Evolutionary conservation across 2,888 invertebrate species (phyloP).

Genomic region (Calameuta filiformis): DNA sequence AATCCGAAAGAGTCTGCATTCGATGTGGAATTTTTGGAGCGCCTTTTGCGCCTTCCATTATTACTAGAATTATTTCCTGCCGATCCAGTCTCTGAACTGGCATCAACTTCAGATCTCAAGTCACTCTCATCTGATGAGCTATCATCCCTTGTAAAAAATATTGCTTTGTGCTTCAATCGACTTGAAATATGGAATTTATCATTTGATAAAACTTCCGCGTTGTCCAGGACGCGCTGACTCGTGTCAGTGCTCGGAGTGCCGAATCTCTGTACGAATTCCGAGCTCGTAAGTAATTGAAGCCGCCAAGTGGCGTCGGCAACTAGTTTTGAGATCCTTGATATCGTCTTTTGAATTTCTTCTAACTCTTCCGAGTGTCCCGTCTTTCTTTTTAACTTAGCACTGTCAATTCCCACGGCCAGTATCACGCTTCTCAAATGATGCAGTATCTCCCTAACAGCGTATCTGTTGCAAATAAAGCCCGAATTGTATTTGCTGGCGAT

Average conservation of each 20-base stretch:
- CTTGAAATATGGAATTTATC: constrained; percentile 37
- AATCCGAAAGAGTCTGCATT: not conserved
- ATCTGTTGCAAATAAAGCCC: constrained; percentile 72
- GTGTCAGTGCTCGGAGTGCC: constrained; percentile 65
- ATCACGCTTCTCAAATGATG: constrained; percentile 71
- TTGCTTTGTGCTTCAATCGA: constrained; percentile 31
- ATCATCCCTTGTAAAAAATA: constrained; percentile 45
- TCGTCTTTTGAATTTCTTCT: constrained; percentile 38
- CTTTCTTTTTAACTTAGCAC: constrained; percentile 52
- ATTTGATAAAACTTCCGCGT: constrained; percentile 16
- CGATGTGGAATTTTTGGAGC: constrained; percentile 47
- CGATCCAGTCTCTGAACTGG: constrained; percentile 55
- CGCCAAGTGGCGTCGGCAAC: constrained; percentile 80
- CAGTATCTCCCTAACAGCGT: constrained; percentile 71
- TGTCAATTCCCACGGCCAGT: constrained; percentile 64
- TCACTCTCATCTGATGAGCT: constrained; percentile 45
- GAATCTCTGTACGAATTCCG: constrained; percentile 68
- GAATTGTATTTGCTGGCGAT: not conserved
- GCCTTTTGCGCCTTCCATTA: constrained; percentile 65
- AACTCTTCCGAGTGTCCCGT: constrained; percentile 44
- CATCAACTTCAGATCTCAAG: constrained; percentile 42
- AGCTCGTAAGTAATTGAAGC: constrained; percentile 74
- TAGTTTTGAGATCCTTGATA: constrained; percentile 60
- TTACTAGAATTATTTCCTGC: constrained; percentile 65
- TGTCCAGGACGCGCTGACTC: constrained; percentile 32